Evolutionary conservation across 2,113 vertebrate species (phyloP).

Genomic region (Peromyscus californicus): DNA sequence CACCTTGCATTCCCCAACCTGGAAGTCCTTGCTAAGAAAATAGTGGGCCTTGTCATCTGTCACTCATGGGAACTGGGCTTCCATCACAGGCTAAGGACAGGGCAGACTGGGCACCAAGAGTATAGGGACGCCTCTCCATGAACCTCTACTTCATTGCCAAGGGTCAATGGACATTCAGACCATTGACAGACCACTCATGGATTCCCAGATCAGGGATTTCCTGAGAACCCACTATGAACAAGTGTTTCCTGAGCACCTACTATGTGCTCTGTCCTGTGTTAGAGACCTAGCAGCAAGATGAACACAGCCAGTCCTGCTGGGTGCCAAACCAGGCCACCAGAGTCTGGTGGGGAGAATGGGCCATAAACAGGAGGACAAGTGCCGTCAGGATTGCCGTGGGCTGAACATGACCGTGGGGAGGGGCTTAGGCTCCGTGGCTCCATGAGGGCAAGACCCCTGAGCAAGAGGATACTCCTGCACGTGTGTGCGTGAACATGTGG

Average conservation of each 20-base stretch:
- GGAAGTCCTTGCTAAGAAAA: neutral
- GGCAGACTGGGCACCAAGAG: neutral
- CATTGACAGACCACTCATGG: accelerated
- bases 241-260: neutral
- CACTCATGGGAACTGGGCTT: neutral
- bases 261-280: neutral
- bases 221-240: neutral
- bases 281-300: neutral
- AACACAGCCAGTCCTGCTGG: neutral
- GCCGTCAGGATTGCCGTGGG: neutral
- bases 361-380: neutral
- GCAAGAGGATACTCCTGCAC: neutral
- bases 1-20: neutral
- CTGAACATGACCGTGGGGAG: neutral
- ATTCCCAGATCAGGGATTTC: neutral
- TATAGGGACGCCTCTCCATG: neutral
- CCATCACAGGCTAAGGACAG: neutral
- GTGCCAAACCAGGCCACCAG: neutral
- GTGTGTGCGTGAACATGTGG: neutral
- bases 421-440: neutral
- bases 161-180: neutral
- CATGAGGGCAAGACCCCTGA: neutral
- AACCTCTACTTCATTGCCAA: neutral
- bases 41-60: neutral
- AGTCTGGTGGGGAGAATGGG: neutral